Conservation (phyloP, 2,888 invertebrate species). For the Callyntrura guangdongensis region DNA sequence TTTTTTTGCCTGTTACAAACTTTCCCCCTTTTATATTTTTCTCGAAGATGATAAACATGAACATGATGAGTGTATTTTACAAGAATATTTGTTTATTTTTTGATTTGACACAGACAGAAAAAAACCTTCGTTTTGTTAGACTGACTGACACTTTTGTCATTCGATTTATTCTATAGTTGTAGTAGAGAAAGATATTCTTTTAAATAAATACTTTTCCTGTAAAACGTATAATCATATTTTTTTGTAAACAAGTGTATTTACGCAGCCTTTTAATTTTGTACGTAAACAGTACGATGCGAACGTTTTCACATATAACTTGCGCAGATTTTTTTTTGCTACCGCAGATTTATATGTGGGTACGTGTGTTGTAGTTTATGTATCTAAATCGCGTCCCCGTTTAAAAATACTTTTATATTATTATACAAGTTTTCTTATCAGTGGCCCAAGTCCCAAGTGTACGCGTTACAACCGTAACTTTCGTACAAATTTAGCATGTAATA, state of each 20-base stretch:
- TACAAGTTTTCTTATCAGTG: not conserved
- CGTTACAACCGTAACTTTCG: not conserved
- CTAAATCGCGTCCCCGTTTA: conserved; percentile 3
- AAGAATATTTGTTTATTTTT: conserved; percentile 8
- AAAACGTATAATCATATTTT: not conserved
- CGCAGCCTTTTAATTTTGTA: conserved; percentile 60
- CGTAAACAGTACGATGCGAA: conserved; percentile 21
- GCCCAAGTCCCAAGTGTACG: conserved; percentile 8
- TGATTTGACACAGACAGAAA: conserved; percentile 48
- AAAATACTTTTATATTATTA: conserved; percentile 21
- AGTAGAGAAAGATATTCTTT: not conserved
- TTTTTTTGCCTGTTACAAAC: not conserved
- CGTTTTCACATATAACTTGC: not conserved
- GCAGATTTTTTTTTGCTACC: not conserved
- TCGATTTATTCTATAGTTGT: not conserved
- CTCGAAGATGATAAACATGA: not conserved
- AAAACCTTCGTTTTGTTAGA: not conserved
- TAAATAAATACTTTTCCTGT: conserved; percentile 21
- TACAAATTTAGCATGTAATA: not conserved
- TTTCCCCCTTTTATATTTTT: not conserved
- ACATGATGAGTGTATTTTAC: not conserved
- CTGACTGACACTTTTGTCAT: conserved; percentile 17
- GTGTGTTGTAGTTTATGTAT: not conserved
- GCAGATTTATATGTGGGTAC: not conserved
- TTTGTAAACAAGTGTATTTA: conserved; percentile 19